A percentile compares a stretch with the other conserved stretches of the same genome.
Conservation (phyloP, 2,797 vertebrate genomes). For the Morelia viridis region DNA sequence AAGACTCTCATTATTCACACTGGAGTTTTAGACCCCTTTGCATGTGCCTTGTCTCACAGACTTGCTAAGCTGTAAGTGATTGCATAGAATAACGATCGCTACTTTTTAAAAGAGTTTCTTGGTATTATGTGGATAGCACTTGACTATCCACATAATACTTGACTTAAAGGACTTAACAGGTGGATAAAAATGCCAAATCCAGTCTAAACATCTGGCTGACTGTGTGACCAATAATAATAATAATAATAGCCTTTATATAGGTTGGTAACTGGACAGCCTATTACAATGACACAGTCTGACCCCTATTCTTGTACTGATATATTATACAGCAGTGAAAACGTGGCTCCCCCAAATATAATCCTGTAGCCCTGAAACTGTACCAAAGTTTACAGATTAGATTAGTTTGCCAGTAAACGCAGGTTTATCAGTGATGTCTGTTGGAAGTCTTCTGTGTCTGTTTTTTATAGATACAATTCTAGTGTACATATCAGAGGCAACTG, state of each 20-base stretch:
- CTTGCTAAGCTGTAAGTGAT: neutral
- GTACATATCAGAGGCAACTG: no score
- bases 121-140: neutral
- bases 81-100: neutral
- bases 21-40: neutral
- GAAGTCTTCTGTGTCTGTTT: neutral
- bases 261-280: neutral
- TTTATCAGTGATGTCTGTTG: neutral
- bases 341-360: neutral
- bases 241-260: neutral
- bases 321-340: neutral
- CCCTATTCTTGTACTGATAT: neutral
- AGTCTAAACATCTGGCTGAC: no score
- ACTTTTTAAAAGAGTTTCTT: neutral
- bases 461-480: neutral
- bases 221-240: no score
- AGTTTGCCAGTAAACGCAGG: neutral
- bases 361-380: neutral
- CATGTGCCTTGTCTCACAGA: neutral
- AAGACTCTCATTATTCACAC: neutral
- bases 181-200: no score
- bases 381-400: neutral
- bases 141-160: no score
- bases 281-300: neutral
- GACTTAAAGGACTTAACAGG: no score